A percentile compares a stretch with the other conserved stretches of the same genome.
These are phyloP conservation scores for Dioctria rufipes DNA, from an alignment of 2,888 invertebrate species.

Conservation along the genomic window DNA sequence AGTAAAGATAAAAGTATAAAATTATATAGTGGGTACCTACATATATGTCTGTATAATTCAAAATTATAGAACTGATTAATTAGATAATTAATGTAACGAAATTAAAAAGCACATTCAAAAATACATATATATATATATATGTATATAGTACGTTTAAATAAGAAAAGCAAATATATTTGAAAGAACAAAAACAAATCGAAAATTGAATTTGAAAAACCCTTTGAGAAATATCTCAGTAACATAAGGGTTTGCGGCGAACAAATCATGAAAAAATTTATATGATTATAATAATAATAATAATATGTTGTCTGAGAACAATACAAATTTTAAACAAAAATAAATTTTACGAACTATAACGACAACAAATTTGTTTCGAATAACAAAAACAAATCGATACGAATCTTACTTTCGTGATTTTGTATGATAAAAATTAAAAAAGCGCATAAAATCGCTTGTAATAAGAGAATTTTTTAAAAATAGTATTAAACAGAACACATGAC, in stretches of 20 bases:
- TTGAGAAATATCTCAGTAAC: background rate
- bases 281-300: too few relatives aligned
- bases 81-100: background rate
- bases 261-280: slow-evolving; percentile 38
- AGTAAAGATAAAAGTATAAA: too few relatives aligned
- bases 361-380: slow-evolving; percentile 19
- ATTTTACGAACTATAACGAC: background rate
- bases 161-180: slow-evolving; percentile 34
- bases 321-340: slow-evolving; percentile 19
- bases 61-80: background rate
- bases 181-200: slow-evolving; percentile 13
- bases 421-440: slow-evolving; percentile 6
- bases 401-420: slow-evolving; percentile 21
- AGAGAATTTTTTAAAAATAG: slow-evolving; percentile 14
- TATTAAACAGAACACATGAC: slow-evolving; percentile 32
- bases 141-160: background rate
- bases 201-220: slow-evolving; percentile 10
- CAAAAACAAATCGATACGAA: slow-evolving; percentile 17
- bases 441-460: slow-evolving; percentile 16
- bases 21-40: too few relatives aligned
- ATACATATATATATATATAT: too few relatives aligned
- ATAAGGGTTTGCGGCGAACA: slow-evolving; percentile 48
- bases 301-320: slow-evolving; percentile 28
- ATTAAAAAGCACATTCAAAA: too few relatives aligned
- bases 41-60: too few relatives aligned